A percentile compares a stretch with the other conserved stretches of the same genome.
Evolutionary conservation across 2,113 vertebrate genomes (phyloP).

Genomic region (Sus scrofa): T2T-Sscrofa CM000824.6:183267501-183268000

Average conservation of each 20-base stretch:
- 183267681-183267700: too few species aligned
- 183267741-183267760: too few species aligned
- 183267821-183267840: constrained; percentile 2
- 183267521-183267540: neutral
- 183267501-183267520: neutral
- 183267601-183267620: constrained; percentile 9
- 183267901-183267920: too few species aligned
- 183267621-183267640: constrained; percentile 36
- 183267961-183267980: too few species aligned
- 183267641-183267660: neutral
- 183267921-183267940: too few species aligned
- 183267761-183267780: too few species aligned
- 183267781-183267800: neutral
- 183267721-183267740: too few species aligned
- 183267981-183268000: too few species aligned
- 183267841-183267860: neutral
- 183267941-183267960: too few species aligned
- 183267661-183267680: neutral
- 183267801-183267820: neutral
- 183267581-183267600: constrained; percentile 44
- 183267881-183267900: too few species aligned
- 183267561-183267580: constrained; percentile 22
- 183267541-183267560: neutral
- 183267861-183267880: constrained; percentile 27
- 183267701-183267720: too few species aligned